Percentiles rank a stretch among this genome's conserved stretches.
Conservation (phyloP, 1,140 invertebrate genomes). For the Drosophila nebulosa region DNA sequence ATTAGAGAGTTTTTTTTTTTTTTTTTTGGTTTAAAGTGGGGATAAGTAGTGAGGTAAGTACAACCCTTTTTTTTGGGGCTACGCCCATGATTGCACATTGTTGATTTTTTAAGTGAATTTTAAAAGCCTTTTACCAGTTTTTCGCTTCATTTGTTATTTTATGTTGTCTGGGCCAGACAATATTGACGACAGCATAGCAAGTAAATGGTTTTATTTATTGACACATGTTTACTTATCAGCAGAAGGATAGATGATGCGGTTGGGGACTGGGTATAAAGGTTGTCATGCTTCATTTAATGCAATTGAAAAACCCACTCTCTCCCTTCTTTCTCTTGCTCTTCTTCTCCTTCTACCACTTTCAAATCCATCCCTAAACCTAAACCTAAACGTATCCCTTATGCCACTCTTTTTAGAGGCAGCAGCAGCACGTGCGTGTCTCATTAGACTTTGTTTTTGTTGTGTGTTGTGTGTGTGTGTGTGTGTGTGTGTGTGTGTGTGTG, state of each 20-base stretch:
- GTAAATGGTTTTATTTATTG: slow-evolving; percentile 78
- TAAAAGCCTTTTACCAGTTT: slow-evolving; percentile 75
- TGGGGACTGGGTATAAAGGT: slow-evolving; percentile 32
- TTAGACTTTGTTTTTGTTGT: slow-evolving; percentile 17
- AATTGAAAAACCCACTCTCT: slow-evolving; percentile 36
- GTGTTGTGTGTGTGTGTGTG: slow-evolving; percentile 5
- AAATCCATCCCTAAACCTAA: too few species aligned
- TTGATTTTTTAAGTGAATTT: slow-evolving; percentile 76
- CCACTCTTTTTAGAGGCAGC: background rate
- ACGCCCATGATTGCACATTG: slow-evolving; percentile 32
- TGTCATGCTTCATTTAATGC: slow-evolving; percentile 71
- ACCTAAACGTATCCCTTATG: too few species aligned
- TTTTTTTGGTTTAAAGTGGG: too few species aligned
- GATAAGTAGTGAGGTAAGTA: slow-evolving; percentile 35
- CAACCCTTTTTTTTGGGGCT: slow-evolving; percentile 29
- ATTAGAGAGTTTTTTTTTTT: too few species aligned
- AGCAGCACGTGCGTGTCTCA: slow-evolving; percentile 37
- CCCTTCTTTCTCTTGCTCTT: too few species aligned
- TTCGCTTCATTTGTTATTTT: slow-evolving; percentile 75
- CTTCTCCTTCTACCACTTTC: too few species aligned
- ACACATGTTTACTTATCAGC: slow-evolving; percentile 71
- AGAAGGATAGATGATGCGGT: slow-evolving; percentile 3
- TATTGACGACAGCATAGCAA: slow-evolving; percentile 31
- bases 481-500: background rate
- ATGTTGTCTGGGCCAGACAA: slow-evolving; percentile 44